Conservation (phyloP, 2,113 vertebrate species). For the Sander vitreus region DNA sequence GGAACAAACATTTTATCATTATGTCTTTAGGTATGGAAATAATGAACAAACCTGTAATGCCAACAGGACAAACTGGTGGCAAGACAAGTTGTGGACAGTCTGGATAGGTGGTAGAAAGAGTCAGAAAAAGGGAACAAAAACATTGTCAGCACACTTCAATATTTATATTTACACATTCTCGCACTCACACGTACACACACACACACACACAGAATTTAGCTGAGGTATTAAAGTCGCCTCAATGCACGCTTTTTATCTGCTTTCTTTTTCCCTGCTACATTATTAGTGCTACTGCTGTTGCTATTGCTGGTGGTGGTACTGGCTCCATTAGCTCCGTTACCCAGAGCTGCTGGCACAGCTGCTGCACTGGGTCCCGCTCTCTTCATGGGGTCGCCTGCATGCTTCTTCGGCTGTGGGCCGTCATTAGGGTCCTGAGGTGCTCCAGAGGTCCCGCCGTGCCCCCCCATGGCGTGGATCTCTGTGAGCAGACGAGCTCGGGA, state of each 20-base stretch:
- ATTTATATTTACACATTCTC: slow-evolving; percentile 79
- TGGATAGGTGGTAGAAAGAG: slow-evolving; percentile 67
- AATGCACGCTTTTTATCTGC: slow-evolving; percentile 94
- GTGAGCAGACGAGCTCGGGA: slow-evolving; percentile 91
- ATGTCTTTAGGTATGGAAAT: slow-evolving; percentile 52
- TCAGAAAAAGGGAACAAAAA: slow-evolving; percentile 64
- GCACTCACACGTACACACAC: slow-evolving; percentile 28
- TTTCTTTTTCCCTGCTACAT: slow-evolving; percentile 91
- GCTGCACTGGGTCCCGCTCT: slow-evolving; percentile 81
- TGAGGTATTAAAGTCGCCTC: slow-evolving; percentile 88
- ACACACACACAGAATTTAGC: slow-evolving; percentile 43
- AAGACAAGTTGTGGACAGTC: slow-evolving; percentile 53
- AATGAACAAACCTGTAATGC: slow-evolving; percentile 49
- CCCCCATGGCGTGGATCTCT: slow-evolving; percentile 89
- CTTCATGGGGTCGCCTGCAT: slow-evolving; percentile 90
- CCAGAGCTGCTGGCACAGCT: slow-evolving; percentile 65
- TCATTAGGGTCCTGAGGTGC: slow-evolving; percentile 77
- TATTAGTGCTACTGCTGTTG: slow-evolving; percentile 78
- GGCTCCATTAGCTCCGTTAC: slow-evolving; percentile 77
- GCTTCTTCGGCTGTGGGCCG: slow-evolving; percentile 93
- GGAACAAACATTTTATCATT: slow-evolving; percentile 17
- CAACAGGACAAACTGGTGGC: slow-evolving; percentile 50
- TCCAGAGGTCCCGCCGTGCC: slow-evolving; percentile 80
- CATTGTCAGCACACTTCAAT: slow-evolving; percentile 79
- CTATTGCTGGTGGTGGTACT: slow-evolving; percentile 75